These are phyloP conservation scores for Phrynocephalus guinanensis DNA, from an alignment of 2,797 vertebrate genomes.

Conservation along the genomic window DNA sequence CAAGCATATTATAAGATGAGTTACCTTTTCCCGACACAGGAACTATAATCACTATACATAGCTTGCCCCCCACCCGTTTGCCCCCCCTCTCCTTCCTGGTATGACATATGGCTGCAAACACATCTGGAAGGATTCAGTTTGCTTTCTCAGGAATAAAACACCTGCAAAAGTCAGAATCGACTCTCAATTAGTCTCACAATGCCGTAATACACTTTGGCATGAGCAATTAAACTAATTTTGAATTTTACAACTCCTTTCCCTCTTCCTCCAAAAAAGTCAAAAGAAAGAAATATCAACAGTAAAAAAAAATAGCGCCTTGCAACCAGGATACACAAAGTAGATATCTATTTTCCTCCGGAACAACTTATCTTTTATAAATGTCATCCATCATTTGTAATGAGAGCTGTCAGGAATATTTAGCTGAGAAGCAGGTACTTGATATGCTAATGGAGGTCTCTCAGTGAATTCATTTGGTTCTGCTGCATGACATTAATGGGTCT, in stretches of 20 bases:
- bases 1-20: neutral
- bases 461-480: conserved; percentile 90
- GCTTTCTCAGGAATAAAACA: conserved; percentile 59
- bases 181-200: conserved; percentile 68
- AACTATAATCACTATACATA: neutral
- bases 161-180: conserved; percentile 64
- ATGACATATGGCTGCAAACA: conserved; percentile 55
- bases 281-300: conserved; percentile 63
- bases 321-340: conserved; percentile 68
- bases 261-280: conserved; percentile 47
- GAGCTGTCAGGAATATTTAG: conserved; percentile 91
- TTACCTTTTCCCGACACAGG: neutral
- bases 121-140: conserved; percentile 44
- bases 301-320: conserved; percentile 70
- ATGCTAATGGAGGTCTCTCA: conserved; percentile 87
- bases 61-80: neutral
- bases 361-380: conserved; percentile 87
- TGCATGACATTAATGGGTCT: conserved; percentile 93
- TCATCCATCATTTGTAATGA: conserved; percentile 91
- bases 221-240: conserved; percentile 74
- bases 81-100: neutral
- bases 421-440: conserved; percentile 88
- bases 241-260: conserved; percentile 69
- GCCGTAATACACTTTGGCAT: conserved; percentile 76
- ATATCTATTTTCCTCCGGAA: conserved; percentile 79